These are phyloP conservation scores for Cyclophora punctaria DNA, from an alignment of 2,888 invertebrate genomes.

Conservation along the genomic window DNA sequence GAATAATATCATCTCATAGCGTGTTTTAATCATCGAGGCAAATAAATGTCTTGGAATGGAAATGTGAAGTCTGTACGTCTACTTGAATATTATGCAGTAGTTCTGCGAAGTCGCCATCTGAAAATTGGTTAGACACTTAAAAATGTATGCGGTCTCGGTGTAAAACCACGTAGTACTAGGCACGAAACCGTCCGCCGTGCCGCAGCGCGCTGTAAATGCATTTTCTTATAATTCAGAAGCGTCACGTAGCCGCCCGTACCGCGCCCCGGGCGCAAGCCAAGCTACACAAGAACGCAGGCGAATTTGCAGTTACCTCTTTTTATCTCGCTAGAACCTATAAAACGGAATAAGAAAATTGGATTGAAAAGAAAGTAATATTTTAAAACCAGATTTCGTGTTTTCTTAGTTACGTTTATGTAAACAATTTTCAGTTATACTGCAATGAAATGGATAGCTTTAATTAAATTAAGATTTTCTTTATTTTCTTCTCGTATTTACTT, in stretches of 20 bases:
- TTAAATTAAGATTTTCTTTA: no score
- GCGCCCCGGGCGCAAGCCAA: slow-evolving; percentile 49
- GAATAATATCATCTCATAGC: no score
- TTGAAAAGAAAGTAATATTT: slow-evolving; percentile 33
- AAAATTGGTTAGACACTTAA: slow-evolving; percentile 25
- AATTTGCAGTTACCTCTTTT: slow-evolving; percentile 69
- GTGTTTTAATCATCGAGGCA: no score
- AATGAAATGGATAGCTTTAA: no score
- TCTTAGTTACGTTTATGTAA: no score
- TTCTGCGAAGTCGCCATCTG: slow-evolving; percentile 1
- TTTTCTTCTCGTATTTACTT: no score
- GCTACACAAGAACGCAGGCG: slow-evolving; percentile 58
- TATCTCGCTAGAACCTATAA: slow-evolving; percentile 59
- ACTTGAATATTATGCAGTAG: not conserved
- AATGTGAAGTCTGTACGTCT: not conserved
- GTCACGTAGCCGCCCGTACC: slow-evolving; percentile 60
- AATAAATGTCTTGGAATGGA: no score
- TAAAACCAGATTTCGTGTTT: not conserved
- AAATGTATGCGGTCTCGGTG: slow-evolving; percentile 44
- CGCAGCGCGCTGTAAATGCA: slow-evolving; percentile 63
- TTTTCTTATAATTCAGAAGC: slow-evolving; percentile 73
- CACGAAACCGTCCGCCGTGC: slow-evolving; percentile 51
- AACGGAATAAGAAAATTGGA: slow-evolving; percentile 59
- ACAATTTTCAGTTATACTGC: no score
- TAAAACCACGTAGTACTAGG: slow-evolving; percentile 43